These are phyloP conservation scores for Pristionchus maxplancki DNA, from an alignment of 2,888 invertebrate genomes.

Conservation along the genomic window DNA sequence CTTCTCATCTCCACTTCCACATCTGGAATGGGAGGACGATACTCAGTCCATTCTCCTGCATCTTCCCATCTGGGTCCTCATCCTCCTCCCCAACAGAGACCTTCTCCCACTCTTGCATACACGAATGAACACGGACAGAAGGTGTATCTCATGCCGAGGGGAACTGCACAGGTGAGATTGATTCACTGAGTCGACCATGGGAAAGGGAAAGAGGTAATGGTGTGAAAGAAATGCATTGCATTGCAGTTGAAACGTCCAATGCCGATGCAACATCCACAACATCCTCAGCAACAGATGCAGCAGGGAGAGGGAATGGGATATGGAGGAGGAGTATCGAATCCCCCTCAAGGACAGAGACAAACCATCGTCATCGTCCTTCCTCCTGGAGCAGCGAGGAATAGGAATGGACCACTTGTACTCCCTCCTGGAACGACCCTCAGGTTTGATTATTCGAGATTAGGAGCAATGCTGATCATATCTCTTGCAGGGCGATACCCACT, in stretches of 20 bases:
- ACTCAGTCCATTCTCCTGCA: neutral
- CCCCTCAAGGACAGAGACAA: slow-evolving; percentile 14
- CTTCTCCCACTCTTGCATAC: slow-evolving; percentile 14
- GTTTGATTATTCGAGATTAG: neutral
- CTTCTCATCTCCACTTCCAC: slow-evolving; percentile 30
- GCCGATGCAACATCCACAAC: neutral
- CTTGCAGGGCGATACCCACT: slow-evolving; percentile 5
- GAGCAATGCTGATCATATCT: too few relatives aligned
- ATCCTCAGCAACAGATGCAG: neutral
- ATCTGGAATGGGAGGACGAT: neutral
- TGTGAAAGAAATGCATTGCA: too few relatives aligned
- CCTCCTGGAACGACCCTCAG: neutral
- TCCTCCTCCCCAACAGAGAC: neutral
- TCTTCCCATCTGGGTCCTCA: neutral
- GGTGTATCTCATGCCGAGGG: slow-evolving; percentile 29
- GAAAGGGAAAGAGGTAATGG: too few relatives aligned
- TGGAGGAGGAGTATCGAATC: neutral
- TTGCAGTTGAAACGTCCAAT: slow-evolving; percentile 3
- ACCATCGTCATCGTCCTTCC: slow-evolving; percentile 13
- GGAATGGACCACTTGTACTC: slow-evolving; percentile 6
- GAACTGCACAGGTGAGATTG: neutral
- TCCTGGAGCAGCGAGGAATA: neutral
- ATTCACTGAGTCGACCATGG: neutral
- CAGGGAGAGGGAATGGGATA: slow-evolving; percentile 4
- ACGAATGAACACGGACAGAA: slow-evolving; percentile 39